phyloP scores from a whole-genome alignment of 2,888 invertebrate genomes.

The Lasius fuliginosus region DNA sequence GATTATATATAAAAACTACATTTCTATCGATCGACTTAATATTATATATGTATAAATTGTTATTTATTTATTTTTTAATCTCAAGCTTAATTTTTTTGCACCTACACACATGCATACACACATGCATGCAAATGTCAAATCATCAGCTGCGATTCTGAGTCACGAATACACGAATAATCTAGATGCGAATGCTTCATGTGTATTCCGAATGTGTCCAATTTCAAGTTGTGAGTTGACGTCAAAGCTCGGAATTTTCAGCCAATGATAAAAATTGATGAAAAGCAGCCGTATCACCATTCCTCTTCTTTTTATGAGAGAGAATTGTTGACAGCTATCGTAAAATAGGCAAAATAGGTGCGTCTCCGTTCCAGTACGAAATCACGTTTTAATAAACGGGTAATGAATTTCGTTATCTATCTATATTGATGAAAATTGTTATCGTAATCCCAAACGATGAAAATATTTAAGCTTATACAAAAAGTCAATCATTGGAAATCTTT shows the following conservation, averaged over 20 bases:
- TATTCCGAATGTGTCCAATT: neutral
- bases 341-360: slow-evolving; percentile 17
- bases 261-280: neutral
- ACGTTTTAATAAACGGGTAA: slow-evolving; percentile 18
- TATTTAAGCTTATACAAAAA: neutral
- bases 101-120: neutral
- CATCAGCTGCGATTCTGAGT: neutral
- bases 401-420: neutral
- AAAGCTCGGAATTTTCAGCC: neutral
- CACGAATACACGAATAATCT: neutral
- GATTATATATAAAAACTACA: neutral
- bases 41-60: neutral
- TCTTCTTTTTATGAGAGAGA: slow-evolving; percentile 9
- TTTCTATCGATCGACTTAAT: neutral
- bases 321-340: slow-evolving; percentile 34
- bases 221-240: neutral
- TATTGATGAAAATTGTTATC: neutral
- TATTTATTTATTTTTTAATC: neutral
- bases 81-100: neutral
- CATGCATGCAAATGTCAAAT: neutral
- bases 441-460: neutral
- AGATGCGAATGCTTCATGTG: neutral
- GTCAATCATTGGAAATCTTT: neutral
- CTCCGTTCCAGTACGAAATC: neutral
- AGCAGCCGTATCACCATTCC: neutral